Evolutionary conservation across 2,888 invertebrate species (phyloP).

Genomic region (Lepetodrilus schrolli): DNA sequence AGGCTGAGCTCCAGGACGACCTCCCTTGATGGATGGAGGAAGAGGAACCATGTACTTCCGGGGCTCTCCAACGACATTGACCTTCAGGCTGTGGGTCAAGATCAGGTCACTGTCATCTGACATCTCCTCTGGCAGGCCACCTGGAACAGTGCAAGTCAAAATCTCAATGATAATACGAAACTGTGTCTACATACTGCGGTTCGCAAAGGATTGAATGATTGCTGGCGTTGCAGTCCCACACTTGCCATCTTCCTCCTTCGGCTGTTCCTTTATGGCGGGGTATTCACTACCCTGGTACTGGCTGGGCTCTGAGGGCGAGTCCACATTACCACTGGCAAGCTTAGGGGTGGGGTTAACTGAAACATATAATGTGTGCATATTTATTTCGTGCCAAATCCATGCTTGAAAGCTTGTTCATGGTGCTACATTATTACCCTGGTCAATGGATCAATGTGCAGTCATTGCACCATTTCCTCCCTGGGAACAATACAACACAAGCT

Average conservation of each 20-base stretch:
- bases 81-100: slow-evolving; percentile 53
- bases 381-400: too few species aligned
- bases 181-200: too few species aligned
- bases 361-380: too few species aligned
- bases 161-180: neutral
- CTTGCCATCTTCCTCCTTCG: slow-evolving; percentile 59
- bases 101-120: slow-evolving; percentile 48
- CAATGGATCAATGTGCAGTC: too few species aligned
- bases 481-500: too few species aligned
- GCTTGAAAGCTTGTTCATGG: too few species aligned
- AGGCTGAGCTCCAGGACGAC: slow-evolving; percentile 67
- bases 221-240: too few species aligned
- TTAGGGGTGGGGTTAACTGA: slow-evolving; percentile 67
- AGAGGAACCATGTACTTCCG: slow-evolving; percentile 61
- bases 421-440: too few species aligned
- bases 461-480: too few species aligned
- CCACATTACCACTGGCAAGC: slow-evolving; percentile 55
- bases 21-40: slow-evolving; percentile 68
- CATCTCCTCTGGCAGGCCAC: neutral
- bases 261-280: slow-evolving; percentile 66
- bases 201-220: too few species aligned
- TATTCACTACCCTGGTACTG: slow-evolving; percentile 37
- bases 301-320: slow-evolving; percentile 49
- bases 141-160: neutral
- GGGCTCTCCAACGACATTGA: slow-evolving; percentile 66